Base-by-base conservation (phyloP, 1,140 invertebrate genomes). In the Neuroterus valhalla region DNA sequence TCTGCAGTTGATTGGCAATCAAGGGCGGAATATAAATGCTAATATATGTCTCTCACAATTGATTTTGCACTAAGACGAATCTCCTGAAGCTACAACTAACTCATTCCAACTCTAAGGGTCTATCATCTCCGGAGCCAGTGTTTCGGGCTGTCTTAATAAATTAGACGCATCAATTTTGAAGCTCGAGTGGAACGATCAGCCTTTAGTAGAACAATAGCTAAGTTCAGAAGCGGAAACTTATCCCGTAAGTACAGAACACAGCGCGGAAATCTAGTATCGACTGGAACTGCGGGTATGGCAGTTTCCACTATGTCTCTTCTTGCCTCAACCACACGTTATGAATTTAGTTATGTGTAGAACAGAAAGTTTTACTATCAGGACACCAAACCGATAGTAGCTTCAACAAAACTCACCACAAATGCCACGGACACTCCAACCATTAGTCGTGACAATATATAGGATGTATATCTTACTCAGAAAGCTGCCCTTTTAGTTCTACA, bases 201-300 rank as follows among this genome's bases (percentile, higher is more conserved):
- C 55, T 62, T 62, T 62, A 62, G 55, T 6, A 11, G 55, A 62
- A 62, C 55, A 62, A 62, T 62, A 23, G 55, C 26, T 14, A 23
- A 48, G 19, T 67, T 45, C 45, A 43, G 42, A 70, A 68, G 23
- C 26, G 66, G 43, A 23, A 68, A 75, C 31, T 76, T 76, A 68
- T 68, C 66, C 69, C 44, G 71, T 75, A 75, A 76, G 31, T 62
- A 62, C 19, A 55, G 55, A 23, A 26, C 55, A 50, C 48, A 62
- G 23, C 11, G 8, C 52, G 11, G 50, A 52, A 52, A 55, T 55
- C 52, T 55, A 55, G 52, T 55, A 55, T 55, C 52, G 52, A 55
- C 21, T 21, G 15, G 21, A 21, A 8, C 21, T 38, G 31, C 10
- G 31, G 8, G 11, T 55, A 55, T 55, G 50, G 21, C 52, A 26